Evolutionary conservation across 2,888 invertebrate genomes (phyloP).

Genomic region (Drymonia ruficornis): DNA sequence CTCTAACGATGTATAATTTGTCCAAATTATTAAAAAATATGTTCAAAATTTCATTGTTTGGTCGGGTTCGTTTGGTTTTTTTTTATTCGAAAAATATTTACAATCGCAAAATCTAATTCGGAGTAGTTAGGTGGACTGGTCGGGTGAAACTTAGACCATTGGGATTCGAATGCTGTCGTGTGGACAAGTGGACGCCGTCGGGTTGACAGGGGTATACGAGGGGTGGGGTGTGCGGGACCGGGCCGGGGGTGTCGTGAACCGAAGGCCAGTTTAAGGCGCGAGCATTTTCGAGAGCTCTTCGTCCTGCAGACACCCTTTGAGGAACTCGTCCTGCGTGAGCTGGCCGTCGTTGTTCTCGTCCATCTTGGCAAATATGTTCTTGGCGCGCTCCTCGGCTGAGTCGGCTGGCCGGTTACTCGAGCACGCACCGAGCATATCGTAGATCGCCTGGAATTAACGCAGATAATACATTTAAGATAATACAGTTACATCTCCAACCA

Average conservation of each 20-base stretch:
- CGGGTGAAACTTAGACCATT: conserved; percentile 3
- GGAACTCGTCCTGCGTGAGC: conserved; percentile 98
- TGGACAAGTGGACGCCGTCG: conserved; percentile 54
- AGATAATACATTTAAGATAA: conserved; percentile 3
- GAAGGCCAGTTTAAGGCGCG: conserved; percentile 89
- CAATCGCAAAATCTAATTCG: conserved; percentile 19
- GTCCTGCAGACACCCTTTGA: conserved; percentile 98
- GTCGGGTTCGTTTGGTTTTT: neutral
- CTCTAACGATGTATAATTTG: neutral
- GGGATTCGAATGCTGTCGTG: conserved; percentile 37
- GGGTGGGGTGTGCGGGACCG: conserved; percentile 47
- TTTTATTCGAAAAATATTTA: neutral
- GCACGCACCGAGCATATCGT: conserved; percentile 99
- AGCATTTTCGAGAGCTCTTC: conserved; percentile 98
- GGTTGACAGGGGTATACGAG: conserved; percentile 55
- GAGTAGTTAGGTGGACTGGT: conserved; percentile 15
- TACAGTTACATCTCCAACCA: too few relatives aligned
- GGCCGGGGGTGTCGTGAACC: conserved; percentile 34
- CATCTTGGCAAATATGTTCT: conserved; percentile 99
- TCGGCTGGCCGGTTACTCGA: conserved; percentile 97
- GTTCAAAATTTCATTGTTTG: neutral
- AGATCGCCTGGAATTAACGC: conserved; percentile 94
- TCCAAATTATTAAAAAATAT: neutral
- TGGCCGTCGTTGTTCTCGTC: conserved; percentile 99
- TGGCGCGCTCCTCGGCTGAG: conserved; percentile 98